Base-by-base conservation (phyloP, 2,888 invertebrate genomes). In the Meganola albula region DNA sequence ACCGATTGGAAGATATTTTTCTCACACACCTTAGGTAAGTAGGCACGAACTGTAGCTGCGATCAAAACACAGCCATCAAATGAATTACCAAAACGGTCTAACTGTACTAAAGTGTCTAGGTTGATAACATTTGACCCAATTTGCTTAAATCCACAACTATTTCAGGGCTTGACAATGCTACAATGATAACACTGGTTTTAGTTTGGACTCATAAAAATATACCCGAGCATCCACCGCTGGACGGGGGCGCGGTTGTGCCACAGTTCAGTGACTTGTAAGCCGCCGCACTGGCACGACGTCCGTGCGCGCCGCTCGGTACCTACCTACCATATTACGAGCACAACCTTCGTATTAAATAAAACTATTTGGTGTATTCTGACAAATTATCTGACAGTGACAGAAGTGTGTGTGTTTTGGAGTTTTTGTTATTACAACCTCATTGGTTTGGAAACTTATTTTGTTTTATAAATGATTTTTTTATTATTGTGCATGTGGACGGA, bases 241-340 rank as follows among this genome's bases (percentile, higher is more conserved):
- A 57, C 52, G 67, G 69, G 62, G 68, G 71, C 65, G 70, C 68
- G 71, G 70, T 56, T 56, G 56, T 47, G 56, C 58, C 51, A 52
- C 66, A 59, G 82, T 82, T 84, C 83, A 84, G 82, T 84, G 83
- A 82, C 80, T 82, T 65, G 75, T 60, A 58, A 58, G 49, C 67
- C 68, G 73, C 63, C 57, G 63, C 44, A 46, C 39, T 12, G 59
- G 41, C 50, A 40, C 67, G 61, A 68, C 73, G 75, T 57, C 52
- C 41, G 54, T 50, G 56, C 52, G 57, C 40, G 53, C 48, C 53
- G 53, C 41, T 36, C 40, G 38, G 38, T 32, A 28, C 33, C 40
- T 24, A 46, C 40, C 50, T 51, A 52, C 50, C 51, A 52, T 52
- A 50, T 48, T 53, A 53, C 56, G 50, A 53, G 35, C 52, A 45